Conservation (phyloP, 2,888 invertebrate genomes). For the Mesorhabditis belari region DNA sequence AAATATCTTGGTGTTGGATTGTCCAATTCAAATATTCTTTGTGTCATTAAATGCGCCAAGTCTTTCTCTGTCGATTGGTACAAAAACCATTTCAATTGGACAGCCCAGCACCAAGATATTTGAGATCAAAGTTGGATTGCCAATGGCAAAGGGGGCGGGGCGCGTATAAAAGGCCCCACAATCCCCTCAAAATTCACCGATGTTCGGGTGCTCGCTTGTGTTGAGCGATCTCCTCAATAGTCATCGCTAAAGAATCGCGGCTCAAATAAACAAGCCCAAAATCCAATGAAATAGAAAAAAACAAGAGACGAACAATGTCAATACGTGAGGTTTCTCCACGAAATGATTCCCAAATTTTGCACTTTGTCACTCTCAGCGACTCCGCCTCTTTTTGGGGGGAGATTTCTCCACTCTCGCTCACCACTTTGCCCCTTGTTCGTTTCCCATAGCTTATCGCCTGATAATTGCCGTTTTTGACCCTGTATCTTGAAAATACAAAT, state of each 20-base stretch:
- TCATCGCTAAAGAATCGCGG: background rate
- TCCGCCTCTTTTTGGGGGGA: too few relatives aligned
- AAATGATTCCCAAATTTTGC: background rate
- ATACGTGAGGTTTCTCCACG: background rate
- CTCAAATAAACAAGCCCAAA: background rate
- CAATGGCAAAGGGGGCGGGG: too few relatives aligned
- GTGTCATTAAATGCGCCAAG: too few relatives aligned
- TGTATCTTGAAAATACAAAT: too few relatives aligned
- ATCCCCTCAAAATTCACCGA: background rate
- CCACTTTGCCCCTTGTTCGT: too few relatives aligned
- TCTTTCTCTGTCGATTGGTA: too few relatives aligned
- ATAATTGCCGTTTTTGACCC: too few relatives aligned
- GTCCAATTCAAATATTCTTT: too few relatives aligned
- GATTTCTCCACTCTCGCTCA: too few relatives aligned
- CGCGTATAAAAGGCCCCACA: too few relatives aligned
- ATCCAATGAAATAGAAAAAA: background rate
- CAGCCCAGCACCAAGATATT: background rate
- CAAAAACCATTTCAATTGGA: background rate
- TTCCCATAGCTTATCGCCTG: too few relatives aligned
- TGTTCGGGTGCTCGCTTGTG: background rate
- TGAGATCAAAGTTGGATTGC: background rate
- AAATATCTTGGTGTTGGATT: too few relatives aligned
- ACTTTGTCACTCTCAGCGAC: background rate
- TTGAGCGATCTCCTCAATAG: background rate
- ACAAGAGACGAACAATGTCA: background rate